These are phyloP conservation scores for Platysteira castanea DNA, from an alignment of 2,113 vertebrate species.

Conservation along the genomic window DNA sequence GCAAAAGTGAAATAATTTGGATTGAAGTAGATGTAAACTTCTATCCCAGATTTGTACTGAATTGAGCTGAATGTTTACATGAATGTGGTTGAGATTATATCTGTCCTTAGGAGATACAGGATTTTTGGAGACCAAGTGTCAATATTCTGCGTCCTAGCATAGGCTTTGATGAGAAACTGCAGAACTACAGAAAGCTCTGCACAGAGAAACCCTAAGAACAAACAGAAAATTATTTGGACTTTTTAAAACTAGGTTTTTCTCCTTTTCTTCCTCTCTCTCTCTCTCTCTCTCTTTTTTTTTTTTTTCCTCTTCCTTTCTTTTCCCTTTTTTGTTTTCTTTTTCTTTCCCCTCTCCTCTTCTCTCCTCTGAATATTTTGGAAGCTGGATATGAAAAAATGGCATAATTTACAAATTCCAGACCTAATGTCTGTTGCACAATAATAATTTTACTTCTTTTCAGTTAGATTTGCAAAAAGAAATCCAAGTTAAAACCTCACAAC, in stretches of 20 bases:
- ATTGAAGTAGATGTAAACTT: background rate
- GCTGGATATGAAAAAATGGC: background rate
- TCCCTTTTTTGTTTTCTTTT: background rate
- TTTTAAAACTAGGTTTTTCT: background rate
- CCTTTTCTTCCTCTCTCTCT: accelerated
- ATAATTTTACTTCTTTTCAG: background rate
- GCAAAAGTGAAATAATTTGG: background rate
- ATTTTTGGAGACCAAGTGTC: background rate
- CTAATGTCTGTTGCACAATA: background rate
- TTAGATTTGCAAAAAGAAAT: background rate
- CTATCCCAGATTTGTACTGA: background rate
- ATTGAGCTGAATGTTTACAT: background rate
- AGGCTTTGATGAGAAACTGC: background rate
- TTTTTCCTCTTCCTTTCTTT: too few species aligned
- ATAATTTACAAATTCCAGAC: background rate
- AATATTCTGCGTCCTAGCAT: background rate
- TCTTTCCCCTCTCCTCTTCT: background rate
- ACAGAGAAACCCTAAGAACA: background rate
- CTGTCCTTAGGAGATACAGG: background rate
- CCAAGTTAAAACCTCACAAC: background rate
- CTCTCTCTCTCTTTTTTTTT: too few species aligned
- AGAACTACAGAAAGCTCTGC: background rate
- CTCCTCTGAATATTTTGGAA: background rate
- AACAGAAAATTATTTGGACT: background rate
- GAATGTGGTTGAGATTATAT: background rate